Conservation (phyloP, 2,888 invertebrate genomes). For the Cheilosia variabilis region DNA sequence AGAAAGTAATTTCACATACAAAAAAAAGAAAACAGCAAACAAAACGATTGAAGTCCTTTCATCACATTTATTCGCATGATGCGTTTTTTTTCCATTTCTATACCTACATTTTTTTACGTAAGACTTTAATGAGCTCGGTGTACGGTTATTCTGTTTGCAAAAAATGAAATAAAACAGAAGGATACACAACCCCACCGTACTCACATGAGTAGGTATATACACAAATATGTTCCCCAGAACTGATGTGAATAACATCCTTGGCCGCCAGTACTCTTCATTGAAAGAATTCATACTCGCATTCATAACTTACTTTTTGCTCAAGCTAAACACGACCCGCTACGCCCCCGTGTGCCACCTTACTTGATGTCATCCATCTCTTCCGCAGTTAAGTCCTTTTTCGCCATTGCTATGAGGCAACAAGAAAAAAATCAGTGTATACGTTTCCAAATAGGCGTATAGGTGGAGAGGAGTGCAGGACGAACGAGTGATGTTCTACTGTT, state of each 20-base stretch:
- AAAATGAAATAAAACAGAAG: constrained; percentile 49
- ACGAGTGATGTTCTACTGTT: constrained; percentile 67
- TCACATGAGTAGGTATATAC: constrained; percentile 2
- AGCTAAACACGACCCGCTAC: constrained; percentile 7
- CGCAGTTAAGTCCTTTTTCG: constrained; percentile 32
- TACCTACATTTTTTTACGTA: constrained; percentile 27
- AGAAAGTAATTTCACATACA: constrained; percentile 37
- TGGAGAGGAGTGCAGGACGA: constrained; percentile 12
- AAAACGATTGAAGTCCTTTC: constrained; percentile 51
- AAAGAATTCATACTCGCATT: constrained; percentile 67
- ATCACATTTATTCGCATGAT: constrained; percentile 53
- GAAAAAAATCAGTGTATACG: constrained; percentile 31
- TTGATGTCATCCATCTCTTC: neutral
- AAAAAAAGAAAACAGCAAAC: constrained; percentile 27
- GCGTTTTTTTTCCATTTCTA: constrained; percentile 38
- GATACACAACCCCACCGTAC: constrained; percentile 43
- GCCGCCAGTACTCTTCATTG: constrained; percentile 49
- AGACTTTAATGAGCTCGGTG: constrained; percentile 19
- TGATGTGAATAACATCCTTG: constrained; percentile 66
- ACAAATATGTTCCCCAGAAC: constrained; percentile 27
- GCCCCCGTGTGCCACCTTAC: neutral
- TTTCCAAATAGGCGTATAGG: constrained; percentile 29
- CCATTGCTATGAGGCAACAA: constrained; percentile 13
- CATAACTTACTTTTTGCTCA: constrained; percentile 48
- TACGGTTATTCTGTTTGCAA: constrained; percentile 21